phyloP scores from a whole-genome alignment of 2,888 invertebrate genomes.

The Drosophila kokeensis region DNA sequence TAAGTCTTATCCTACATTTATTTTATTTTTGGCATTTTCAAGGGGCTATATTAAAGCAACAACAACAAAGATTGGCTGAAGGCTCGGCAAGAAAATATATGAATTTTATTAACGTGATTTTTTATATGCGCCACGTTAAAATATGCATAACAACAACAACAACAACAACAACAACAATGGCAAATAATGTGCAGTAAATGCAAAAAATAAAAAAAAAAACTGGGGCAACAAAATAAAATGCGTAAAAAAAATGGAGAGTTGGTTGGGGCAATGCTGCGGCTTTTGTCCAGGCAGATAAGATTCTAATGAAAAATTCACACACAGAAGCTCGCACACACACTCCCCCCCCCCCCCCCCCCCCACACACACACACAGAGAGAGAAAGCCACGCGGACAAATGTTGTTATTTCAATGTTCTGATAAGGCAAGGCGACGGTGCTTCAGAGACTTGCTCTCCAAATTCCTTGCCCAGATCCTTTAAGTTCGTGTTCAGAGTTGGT shows the following conservation, averaged over 20 bases:
- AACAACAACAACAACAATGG: conserved; percentile 14
- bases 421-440: background rate
- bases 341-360: no score
- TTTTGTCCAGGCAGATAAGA: conserved; percentile 38
- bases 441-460: background rate
- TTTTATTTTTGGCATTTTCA: background rate
- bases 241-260: conserved; percentile 13
- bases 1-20: no score
- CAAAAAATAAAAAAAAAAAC: conserved; percentile 36
- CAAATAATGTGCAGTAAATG: conserved; percentile 22
- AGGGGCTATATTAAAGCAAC: background rate
- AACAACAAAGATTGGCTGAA: conserved; percentile 1
- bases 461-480: conserved; percentile 4
- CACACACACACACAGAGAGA: background rate
- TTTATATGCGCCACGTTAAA: conserved; percentile 40
- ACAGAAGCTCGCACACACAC: conserved; percentile 4
- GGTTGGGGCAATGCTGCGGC: conserved; percentile 30
- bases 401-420: conserved; percentile 4
- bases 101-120: conserved; percentile 45
- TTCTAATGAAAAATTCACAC: conserved; percentile 42
- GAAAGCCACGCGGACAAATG: background rate
- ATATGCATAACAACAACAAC: conserved; percentile 30
- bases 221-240: conserved; percentile 17
- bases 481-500: conserved; percentile 1
- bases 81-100: conserved; percentile 28